phyloP scores from a whole-genome alignment of 2,888 invertebrate genomes.

The Lepidochitona cinerea region DNA sequence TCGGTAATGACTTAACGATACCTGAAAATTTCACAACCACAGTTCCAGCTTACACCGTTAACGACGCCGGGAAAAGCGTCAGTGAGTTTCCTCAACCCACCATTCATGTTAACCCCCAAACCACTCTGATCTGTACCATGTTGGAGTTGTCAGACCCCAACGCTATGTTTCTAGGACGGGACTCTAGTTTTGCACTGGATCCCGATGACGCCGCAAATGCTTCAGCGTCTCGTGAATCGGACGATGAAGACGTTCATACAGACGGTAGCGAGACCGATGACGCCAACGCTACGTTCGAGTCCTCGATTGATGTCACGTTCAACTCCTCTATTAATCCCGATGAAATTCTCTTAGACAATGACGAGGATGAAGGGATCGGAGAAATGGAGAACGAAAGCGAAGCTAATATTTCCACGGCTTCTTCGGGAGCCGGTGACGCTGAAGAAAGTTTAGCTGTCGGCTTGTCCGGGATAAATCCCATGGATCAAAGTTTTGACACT shows the following conservation, averaged over 20 bases:
- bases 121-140: conserved; percentile 72
- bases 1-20: conserved; percentile 80
- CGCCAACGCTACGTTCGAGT: conserved; percentile 33
- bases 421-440: conserved; percentile 2
- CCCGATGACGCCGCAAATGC: conserved; percentile 12
- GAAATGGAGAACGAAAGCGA: conserved; percentile 4
- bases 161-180: conserved; percentile 58
- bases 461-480: background rate
- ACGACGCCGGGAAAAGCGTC: conserved; percentile 27
- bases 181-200: conserved; percentile 33
- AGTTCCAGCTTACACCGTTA: conserved; percentile 75
- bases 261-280: conserved; percentile 38
- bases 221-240: background rate
- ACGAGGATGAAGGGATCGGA: conserved; percentile 18
- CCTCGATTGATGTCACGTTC: conserved; percentile 28
- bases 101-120: conserved; percentile 72
- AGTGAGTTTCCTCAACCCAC: conserved; percentile 26
- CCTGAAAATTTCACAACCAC: conserved; percentile 86
- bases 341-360: conserved; percentile 22
- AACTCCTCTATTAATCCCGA: conserved; percentile 36
- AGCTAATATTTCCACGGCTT: background rate
- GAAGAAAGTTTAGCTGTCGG: background rate
- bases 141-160: conserved; percentile 85
- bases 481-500: conserved; percentile 1
- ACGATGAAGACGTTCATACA: conserved; percentile 24